phyloP scores from a whole-genome alignment of 2,797 vertebrate species.

The Pachyuromys duprasi region DNA sequence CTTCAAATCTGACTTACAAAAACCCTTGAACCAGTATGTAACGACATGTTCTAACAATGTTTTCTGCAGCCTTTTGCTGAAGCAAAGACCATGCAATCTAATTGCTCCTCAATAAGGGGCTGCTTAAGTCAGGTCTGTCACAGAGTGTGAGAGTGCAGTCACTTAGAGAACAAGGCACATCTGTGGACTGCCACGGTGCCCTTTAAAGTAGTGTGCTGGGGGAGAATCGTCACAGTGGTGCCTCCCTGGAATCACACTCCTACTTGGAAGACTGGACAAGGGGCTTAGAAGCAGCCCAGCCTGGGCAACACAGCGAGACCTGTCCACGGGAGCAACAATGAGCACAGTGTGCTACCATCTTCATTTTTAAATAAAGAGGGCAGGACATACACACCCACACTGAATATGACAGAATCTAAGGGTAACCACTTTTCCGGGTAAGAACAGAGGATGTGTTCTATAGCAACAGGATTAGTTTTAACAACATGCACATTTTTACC shows the following conservation, averaged over 20 bases:
- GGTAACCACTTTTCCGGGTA: background rate
- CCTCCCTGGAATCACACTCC: background rate
- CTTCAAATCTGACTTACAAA: slow-evolving; percentile 14
- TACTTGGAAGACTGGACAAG: background rate
- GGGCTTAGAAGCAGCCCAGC: background rate
- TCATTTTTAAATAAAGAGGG: background rate
- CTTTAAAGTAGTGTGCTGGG: background rate
- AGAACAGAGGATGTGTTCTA: background rate
- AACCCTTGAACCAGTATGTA: background rate
- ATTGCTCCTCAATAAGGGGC: background rate
- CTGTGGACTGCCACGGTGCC: background rate
- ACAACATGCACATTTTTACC: background rate
- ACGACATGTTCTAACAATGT: background rate
- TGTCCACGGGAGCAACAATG: background rate
- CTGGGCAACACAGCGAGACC: background rate
- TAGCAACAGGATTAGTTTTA: slow-evolving; percentile 18
- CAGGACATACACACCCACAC: background rate
- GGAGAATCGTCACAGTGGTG: background rate
- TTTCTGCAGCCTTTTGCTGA: slow-evolving; percentile 5
- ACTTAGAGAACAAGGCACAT: background rate
- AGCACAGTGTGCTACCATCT: too few species aligned
- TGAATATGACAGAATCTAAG: background rate
- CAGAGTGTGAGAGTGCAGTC: background rate
- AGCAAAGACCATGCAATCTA: slow-evolving; percentile 15
- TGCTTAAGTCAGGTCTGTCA: background rate